Conservation (phyloP, 2,888 invertebrate species). For the Sylvicola cinctus region DNA sequence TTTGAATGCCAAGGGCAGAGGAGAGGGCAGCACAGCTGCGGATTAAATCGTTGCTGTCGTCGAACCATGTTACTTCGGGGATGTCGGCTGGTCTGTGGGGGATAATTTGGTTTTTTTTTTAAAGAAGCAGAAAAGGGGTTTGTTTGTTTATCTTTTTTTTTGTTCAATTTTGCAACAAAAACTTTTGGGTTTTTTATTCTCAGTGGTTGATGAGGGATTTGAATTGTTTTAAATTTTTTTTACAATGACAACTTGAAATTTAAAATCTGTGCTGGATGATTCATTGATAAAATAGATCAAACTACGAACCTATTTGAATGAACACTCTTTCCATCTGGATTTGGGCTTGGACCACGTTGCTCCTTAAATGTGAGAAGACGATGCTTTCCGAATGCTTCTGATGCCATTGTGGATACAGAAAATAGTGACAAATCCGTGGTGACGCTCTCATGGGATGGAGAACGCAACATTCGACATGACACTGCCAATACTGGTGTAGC, state of each 20-base stretch:
- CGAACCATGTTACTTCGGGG: slow-evolving; percentile 42
- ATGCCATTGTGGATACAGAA: slow-evolving; percentile 47
- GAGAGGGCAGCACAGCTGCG: slow-evolving; percentile 62
- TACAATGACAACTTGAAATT: background rate
- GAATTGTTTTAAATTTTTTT: too few relatives aligned
- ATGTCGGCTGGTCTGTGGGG: slow-evolving; percentile 32
- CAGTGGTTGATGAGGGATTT: too few relatives aligned
- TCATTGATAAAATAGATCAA: background rate
- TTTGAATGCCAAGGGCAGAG: slow-evolving; percentile 58
- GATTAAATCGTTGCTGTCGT: slow-evolving; percentile 59
- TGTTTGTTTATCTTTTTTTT: too few relatives aligned
- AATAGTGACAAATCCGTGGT: slow-evolving; percentile 64
- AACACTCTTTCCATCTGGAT: slow-evolving; percentile 35
- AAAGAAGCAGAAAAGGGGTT: too few relatives aligned
- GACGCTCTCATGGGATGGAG: slow-evolving; percentile 67
- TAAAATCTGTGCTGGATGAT: background rate
- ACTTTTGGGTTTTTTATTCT: too few relatives aligned
- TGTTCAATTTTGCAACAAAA: too few relatives aligned
- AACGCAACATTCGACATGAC: slow-evolving; percentile 43
- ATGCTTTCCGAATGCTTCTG: slow-evolving; percentile 26
- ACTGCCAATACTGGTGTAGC: slow-evolving; percentile 21
- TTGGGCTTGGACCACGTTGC: slow-evolving; percentile 42
- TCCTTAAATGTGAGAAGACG: slow-evolving; percentile 29
- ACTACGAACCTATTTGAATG: slow-evolving; percentile 7
- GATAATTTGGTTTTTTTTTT: slow-evolving; percentile 18